Conservation (phyloP, 2,113 vertebrate species). For the Hippocampus mohnikei region DNA sequence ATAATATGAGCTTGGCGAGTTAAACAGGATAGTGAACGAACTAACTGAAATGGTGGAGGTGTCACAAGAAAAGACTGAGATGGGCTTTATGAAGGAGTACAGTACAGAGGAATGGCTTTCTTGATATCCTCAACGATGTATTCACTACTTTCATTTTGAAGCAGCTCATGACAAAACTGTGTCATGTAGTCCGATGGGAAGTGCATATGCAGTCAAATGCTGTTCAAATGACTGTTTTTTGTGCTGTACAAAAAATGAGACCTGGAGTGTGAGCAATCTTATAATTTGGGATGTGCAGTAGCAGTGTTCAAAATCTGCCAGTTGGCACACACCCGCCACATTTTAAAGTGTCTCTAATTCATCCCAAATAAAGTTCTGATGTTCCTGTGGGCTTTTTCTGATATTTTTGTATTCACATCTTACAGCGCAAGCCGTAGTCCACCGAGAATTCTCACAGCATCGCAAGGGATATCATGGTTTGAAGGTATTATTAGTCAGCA, state of each 20-base stretch:
- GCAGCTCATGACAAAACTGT: background rate
- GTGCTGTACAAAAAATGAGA: too few species aligned
- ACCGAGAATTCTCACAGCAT: background rate
- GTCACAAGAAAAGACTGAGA: conserved; percentile 16
- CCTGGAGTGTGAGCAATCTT: too few species aligned
- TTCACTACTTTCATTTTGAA: background rate
- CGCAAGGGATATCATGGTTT: background rate
- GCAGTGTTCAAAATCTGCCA: too few species aligned
- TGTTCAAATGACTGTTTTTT: too few species aligned
- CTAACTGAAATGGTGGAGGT: conserved; percentile 9
- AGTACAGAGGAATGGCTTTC: conserved; percentile 19
- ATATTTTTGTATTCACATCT: too few species aligned
- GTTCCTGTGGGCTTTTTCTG: background rate
- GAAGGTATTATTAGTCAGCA: background rate
- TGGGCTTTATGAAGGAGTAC: conserved; percentile 15
- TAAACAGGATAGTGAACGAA: conserved; percentile 20
- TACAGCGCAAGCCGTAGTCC: background rate
- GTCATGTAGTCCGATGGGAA: background rate
- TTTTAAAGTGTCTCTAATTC: too few species aligned
- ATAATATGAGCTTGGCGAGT: conserved; percentile 5
- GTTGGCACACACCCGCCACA: too few species aligned
- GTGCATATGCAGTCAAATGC: too few species aligned
- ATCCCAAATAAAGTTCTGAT: background rate
- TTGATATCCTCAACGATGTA: conserved; percentile 7
- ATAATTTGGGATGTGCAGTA: too few species aligned